phyloP scores from a whole-genome alignment of 2,113 vertebrate genomes.

The Clupea harengus region DNA sequence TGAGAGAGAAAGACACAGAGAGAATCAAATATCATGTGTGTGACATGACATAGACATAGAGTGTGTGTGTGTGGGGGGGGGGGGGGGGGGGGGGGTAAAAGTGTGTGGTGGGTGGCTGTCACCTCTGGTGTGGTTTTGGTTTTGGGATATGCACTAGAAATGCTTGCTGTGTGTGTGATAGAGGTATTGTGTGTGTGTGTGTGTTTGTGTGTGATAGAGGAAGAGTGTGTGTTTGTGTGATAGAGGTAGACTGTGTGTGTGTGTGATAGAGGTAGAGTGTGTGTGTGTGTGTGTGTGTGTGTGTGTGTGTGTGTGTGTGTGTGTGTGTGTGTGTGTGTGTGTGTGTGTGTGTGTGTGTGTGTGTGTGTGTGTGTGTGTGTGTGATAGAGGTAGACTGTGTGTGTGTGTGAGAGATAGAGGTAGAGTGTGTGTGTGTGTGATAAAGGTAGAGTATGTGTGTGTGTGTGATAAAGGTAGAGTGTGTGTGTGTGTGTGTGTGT shows the following conservation, averaged over 20 bases:
- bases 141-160: background rate
- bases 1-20: no score
- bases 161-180: background rate
- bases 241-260: background rate
- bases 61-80: conserved; percentile 4
- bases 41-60: background rate
- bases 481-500: background rate
- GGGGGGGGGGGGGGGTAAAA: no score
- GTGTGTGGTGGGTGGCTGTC: background rate
- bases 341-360: background rate
- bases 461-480: background rate
- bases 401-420: background rate
- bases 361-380: background rate
- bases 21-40: background rate
- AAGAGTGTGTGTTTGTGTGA: background rate
- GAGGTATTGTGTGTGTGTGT: conserved; percentile 24
- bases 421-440: background rate
- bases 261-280: conserved; percentile 26
- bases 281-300: conserved; percentile 25
- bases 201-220: conserved; percentile 19
- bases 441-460: background rate
- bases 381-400: background rate
- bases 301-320: background rate
- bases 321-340: background rate
- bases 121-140: background rate